phyloP scores from a whole-genome alignment of 2,797 vertebrate genomes.

The Lagorchestes hirsutus region DNA sequence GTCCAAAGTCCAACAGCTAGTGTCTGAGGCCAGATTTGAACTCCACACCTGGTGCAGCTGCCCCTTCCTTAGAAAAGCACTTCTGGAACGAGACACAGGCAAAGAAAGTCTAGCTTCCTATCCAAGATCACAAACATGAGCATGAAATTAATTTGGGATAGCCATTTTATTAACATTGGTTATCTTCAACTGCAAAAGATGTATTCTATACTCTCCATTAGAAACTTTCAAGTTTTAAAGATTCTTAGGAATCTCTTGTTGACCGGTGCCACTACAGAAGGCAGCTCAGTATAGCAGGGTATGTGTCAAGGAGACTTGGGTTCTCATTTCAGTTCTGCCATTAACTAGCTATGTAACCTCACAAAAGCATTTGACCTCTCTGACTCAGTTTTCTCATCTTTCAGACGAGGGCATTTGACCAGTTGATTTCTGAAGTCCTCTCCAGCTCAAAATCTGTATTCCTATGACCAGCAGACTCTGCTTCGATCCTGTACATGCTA shows the following conservation, averaged over 20 bases:
- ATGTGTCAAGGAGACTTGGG: not conserved
- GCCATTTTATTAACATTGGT: not conserved
- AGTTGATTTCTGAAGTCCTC: not conserved
- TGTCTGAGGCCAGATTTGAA: not conserved
- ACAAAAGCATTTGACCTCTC: not conserved
- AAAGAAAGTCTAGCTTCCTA: not conserved
- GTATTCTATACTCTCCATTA: conserved; percentile 29
- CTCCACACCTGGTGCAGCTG: not conserved
- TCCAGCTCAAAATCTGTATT: not conserved
- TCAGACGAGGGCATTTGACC: not conserved
- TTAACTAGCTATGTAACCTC: not conserved
- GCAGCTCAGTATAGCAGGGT: not conserved
- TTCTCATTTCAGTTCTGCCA: not conserved
- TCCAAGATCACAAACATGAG: not conserved
- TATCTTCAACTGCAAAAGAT: not conserved
- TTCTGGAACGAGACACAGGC: not conserved
- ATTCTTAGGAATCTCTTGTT: conserved; percentile 11
- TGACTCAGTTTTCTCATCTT: not conserved
- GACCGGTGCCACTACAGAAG: conserved; percentile 17
- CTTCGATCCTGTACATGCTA: not conserved
- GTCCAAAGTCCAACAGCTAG: too few relatives aligned
- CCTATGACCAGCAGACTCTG: not conserved
- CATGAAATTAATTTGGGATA: not conserved
- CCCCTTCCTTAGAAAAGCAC: not conserved
- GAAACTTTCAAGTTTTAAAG: not conserved